These are phyloP conservation scores for Sebastes fasciatus DNA, from an alignment of 2,113 vertebrate genomes.

Conservation along the genomic window DNA sequence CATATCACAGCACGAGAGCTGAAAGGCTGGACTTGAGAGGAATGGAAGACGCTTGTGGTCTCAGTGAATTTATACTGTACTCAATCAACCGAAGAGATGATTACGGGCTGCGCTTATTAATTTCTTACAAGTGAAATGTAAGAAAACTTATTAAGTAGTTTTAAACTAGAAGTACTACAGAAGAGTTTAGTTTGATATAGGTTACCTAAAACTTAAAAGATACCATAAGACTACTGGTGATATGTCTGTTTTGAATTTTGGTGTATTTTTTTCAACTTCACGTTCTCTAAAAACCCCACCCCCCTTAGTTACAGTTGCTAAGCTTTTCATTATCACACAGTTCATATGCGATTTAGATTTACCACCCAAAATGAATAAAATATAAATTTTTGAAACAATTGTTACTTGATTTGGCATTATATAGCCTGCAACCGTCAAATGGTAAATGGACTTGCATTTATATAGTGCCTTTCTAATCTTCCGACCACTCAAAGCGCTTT, in stretches of 20 bases:
- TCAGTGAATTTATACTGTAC: constrained; percentile 40
- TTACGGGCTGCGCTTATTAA: constrained; percentile 51
- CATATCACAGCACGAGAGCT: constrained; percentile 51
- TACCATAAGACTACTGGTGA: not conserved
- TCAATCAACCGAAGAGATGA: constrained; percentile 33
- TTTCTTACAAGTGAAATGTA: constrained; percentile 24
- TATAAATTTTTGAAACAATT: not conserved
- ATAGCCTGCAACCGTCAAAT: not conserved
- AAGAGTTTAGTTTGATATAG: not conserved
- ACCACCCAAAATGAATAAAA: not conserved
- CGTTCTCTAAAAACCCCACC: too few relatives aligned
- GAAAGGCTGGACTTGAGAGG: constrained; percentile 43
- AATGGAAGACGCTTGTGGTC: constrained; percentile 41
- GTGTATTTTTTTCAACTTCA: too few relatives aligned
- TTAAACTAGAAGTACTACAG: not conserved
- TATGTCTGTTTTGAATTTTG: not conserved
- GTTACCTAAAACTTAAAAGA: not conserved
- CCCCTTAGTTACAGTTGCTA: not conserved
- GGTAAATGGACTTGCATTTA: too few relatives aligned
- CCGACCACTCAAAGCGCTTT: too few relatives aligned
- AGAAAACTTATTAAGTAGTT: constrained; percentile 22
- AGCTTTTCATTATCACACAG: not conserved
- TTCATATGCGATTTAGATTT: not conserved
- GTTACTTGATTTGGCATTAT: not conserved
- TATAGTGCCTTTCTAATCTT: too few relatives aligned